A percentile compares a stretch with the other conserved stretches of the same genome.
Evolutionary conservation across 2,113 vertebrate genomes (phyloP).

Genomic region (Aegithalos caudatus): DNA sequence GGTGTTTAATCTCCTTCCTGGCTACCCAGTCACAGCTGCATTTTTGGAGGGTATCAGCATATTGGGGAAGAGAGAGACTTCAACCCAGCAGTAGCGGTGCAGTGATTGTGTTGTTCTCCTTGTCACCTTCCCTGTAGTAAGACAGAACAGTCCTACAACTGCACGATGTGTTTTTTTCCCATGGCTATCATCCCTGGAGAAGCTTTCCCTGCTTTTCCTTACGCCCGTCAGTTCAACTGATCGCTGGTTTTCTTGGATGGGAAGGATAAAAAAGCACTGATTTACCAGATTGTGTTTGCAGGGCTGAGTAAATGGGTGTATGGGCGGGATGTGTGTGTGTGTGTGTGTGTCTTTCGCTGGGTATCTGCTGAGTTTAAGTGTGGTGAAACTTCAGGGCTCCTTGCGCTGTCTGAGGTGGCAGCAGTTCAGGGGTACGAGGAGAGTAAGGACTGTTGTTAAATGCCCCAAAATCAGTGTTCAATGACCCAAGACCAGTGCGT

Average conservation of each 20-base stretch:
- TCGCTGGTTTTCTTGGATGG: not conserved
- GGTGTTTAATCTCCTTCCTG: not conserved
- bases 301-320: not conserved
- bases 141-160: not conserved
- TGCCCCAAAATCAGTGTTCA: not conserved
- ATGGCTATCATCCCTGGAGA: not conserved
- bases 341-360: not conserved
- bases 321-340: not conserved
- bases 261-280: not conserved
- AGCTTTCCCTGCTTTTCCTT: not conserved
- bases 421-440: not conserved
- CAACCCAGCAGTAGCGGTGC: not conserved
- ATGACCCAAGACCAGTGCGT: not conserved
- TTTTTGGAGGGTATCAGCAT: not conserved
- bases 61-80: not conserved
- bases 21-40: not conserved
- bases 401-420: not conserved
- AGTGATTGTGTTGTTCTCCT: not conserved
- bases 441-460: not conserved
- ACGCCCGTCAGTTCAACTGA: fast-evolving
- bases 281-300: not conserved
- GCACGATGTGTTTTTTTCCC: not conserved
- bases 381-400: not conserved
- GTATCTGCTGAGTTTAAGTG: not conserved
- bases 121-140: not conserved